Evolutionary conservation across 2,888 invertebrate genomes (phyloP).

Genomic region (Oligia fasciuncula): DNA sequence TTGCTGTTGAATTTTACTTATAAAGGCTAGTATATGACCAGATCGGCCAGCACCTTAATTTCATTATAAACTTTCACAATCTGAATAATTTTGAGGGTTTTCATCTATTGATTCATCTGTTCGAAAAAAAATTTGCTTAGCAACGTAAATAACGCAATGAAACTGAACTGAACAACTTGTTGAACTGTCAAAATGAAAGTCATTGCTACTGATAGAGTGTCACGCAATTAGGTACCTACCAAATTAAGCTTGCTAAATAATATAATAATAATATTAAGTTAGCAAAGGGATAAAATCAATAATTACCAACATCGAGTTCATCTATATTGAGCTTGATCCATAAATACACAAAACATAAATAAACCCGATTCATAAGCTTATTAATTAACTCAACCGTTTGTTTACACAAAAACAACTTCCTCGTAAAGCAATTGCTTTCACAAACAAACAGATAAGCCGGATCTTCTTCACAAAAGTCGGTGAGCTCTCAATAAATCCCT

Average conservation of each 20-base stretch:
- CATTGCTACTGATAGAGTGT: not conserved
- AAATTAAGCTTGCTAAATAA: not conserved
- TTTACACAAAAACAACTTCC: constrained; percentile 35
- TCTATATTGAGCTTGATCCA: not conserved
- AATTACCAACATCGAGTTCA: not conserved
- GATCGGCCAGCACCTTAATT: not conserved
- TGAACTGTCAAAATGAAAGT: not conserved
- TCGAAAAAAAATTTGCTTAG: no score
- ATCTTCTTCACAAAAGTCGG: constrained; percentile 33
- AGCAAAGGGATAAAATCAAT: not conserved
- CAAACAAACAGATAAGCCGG: constrained; percentile 48
- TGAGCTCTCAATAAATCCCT: constrained; percentile 53
- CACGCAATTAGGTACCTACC: not conserved
- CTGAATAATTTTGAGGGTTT: not conserved
- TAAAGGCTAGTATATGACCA: not conserved
- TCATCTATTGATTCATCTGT: not conserved
- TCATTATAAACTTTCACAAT: not conserved
- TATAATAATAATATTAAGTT: not conserved
- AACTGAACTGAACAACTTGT: no score
- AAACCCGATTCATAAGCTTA: constrained; percentile 16
- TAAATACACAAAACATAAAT: constrained; percentile 22
- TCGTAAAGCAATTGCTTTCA: constrained; percentile 33
- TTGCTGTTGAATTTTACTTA: not conserved
- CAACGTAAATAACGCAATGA: no score
- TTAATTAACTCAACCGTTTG: constrained; percentile 28